Conservation (phyloP, 2,888 invertebrate species). For the Dolichopus griseipennis region DNA sequence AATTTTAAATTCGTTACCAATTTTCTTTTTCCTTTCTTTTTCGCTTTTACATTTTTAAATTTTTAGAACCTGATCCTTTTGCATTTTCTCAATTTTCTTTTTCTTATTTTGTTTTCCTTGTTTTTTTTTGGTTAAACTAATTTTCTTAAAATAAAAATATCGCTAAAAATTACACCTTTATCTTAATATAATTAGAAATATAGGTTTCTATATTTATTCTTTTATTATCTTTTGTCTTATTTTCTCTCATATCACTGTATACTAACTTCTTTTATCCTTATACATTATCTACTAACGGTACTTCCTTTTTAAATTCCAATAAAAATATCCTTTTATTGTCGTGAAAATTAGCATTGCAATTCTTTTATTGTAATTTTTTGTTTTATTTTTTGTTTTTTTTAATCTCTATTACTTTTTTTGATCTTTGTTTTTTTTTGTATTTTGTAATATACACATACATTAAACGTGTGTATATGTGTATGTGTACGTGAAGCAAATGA, state of each 20-base stretch:
- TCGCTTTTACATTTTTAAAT: no score
- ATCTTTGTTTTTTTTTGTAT: not conserved
- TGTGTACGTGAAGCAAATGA: no score
- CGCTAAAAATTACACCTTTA: slow-evolving; percentile 1
- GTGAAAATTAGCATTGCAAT: slow-evolving; percentile 4
- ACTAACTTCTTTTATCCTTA: not conserved
- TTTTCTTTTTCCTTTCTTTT: not conserved
- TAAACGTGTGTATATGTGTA: no score
- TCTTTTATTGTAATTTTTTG: not conserved
- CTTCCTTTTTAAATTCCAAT: not conserved
- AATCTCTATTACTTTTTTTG: not conserved
- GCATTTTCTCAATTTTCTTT: not conserved
- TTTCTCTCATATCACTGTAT: not conserved
- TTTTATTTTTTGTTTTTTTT: not conserved
- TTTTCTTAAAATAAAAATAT: not conserved
- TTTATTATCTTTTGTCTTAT: not conserved
- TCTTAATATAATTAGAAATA: not conserved
- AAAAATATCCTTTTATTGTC: not conserved
- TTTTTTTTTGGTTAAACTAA: not conserved
- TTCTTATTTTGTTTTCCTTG: not conserved
- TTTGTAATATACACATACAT: not conserved
- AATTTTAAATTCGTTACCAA: not conserved
- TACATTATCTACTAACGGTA: no score
- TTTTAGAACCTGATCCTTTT: no score
- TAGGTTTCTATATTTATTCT: not conserved